Conservation (phyloP, 2,797 vertebrate genomes). For the Enteromius radiatus region DNA sequence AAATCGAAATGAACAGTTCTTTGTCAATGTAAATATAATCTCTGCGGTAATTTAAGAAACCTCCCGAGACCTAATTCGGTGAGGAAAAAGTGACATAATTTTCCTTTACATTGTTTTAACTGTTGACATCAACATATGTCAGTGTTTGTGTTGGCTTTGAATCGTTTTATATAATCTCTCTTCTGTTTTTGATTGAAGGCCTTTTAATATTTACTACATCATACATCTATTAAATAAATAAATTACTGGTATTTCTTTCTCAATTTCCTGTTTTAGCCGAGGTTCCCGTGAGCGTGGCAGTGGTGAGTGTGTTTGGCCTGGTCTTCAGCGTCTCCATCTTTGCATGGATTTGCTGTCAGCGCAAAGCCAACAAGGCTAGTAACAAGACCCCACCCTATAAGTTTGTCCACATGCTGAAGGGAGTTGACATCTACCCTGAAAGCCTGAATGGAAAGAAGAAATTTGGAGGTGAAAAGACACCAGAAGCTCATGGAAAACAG, state of each 20-base stretch:
- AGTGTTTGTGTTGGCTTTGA: slow-evolving; percentile 16
- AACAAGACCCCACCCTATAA: slow-evolving; percentile 96
- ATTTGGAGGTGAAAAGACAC: slow-evolving; percentile 82
- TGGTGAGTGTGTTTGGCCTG: slow-evolving; percentile 93
- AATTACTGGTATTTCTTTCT: not conserved
- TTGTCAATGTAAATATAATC: not conserved
- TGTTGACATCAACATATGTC: slow-evolving; percentile 26
- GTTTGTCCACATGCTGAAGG: slow-evolving; percentile 98
- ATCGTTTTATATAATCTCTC: not conserved
- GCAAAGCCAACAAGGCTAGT: slow-evolving; percentile 91
- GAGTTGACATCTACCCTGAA: slow-evolving; percentile 96
- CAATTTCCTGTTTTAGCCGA: slow-evolving; percentile 77
- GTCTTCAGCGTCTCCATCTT: slow-evolving; percentile 95
- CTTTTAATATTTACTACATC: not conserved
- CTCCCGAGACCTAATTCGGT: not conserved
- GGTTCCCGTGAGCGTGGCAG: slow-evolving; percentile 90
- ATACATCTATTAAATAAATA: not conserved
- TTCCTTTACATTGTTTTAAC: slow-evolving; percentile 18
- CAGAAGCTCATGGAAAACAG: slow-evolving; percentile 72
- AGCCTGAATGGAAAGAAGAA: slow-evolving; percentile 94
- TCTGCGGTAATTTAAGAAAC: not conserved
- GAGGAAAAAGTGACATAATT: not conserved
- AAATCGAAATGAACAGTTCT: not conserved
- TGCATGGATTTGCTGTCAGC: slow-evolving; percentile 98
- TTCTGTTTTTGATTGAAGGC: not conserved